Evolutionary conservation across 1,140 invertebrate genomes (phyloP), one percentile per base, ranked within the genome.

Genomic region (Drosophila chauvacae): DNA sequence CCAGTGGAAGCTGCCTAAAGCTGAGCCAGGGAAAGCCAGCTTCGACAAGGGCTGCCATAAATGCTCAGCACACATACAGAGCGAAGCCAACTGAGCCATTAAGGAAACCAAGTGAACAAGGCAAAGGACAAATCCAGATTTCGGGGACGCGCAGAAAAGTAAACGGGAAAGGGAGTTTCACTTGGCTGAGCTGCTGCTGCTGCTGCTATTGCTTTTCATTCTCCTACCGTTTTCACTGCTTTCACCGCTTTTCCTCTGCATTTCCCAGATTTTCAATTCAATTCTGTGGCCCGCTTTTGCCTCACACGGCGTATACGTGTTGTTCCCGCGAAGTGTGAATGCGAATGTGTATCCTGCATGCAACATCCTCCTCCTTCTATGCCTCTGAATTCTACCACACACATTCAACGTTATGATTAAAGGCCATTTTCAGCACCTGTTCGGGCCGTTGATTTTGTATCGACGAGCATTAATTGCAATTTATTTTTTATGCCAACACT

Each of bases 321-420:
- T 79, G 35, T 47, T 42, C 16, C 26, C 18, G 14, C 53, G 14
- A 56, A 18, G 10, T 45, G n/a, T 37, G 23, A 44, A 42, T 14
- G 39, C 28, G 51, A 30, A 62, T 14, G 30, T n/a, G n/a, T 26
- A 39, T 56, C 53, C 53, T 39, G 35, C 53, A 39, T 56, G 53
- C 35, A 56, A 26, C n/a, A 33, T 48, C 51, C 37, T 13, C 20
- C 14, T 10, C n/a, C 48, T 18, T 1, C 9, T 42, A 23, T 42
- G 20, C 64, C 45, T 28, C 42, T 65, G 41, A 37, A 37, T 45
- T 68, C 56, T 48, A 55, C 26, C 50, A 26, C 57, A 53, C 69
- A 72, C 66, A 76, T 63, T 47, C 41, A 78, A 73, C 80, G 68
- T 79, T 79, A 56, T 70, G 81, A 87, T 87, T 80, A 77, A 80